phyloP scores from a whole-genome alignment of 2,113 vertebrate species.

The Poeciliopsis occidentalis region DNA sequence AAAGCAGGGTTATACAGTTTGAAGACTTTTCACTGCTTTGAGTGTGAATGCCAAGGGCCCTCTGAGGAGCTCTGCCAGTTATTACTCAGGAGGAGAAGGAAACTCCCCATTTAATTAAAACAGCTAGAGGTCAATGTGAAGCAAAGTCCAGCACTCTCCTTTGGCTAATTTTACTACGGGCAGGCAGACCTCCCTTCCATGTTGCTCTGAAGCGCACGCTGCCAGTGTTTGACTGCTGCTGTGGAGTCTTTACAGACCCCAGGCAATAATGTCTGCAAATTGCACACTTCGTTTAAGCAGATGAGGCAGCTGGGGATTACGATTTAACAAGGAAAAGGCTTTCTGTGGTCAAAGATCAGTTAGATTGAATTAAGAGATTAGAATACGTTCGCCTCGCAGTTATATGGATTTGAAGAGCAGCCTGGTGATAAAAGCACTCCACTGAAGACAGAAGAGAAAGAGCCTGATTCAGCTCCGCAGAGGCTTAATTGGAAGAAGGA shows the following conservation, averaged over 20 bases:
- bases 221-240: slow-evolving; percentile 63
- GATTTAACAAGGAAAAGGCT: slow-evolving; percentile 71
- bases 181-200: slow-evolving; percentile 42
- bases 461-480: slow-evolving; percentile 59
- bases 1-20: slow-evolving; percentile 46
- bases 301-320: slow-evolving; percentile 71
- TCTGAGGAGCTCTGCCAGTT: slow-evolving; percentile 54
- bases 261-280: slow-evolving; percentile 77
- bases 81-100: slow-evolving; percentile 69
- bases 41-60: slow-evolving; percentile 39
- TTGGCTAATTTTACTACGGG: slow-evolving; percentile 63
- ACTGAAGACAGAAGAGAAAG: slow-evolving; percentile 55
- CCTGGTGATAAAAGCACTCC: slow-evolving; percentile 56
- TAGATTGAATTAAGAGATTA: slow-evolving; percentile 80
- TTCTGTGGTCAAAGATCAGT: slow-evolving; percentile 76
- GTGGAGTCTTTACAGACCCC: slow-evolving; percentile 41
- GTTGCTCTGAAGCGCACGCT: slow-evolving; percentile 69
- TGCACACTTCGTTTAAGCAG: slow-evolving; percentile 74
- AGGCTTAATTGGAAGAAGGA: slow-evolving; percentile 54
- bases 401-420: slow-evolving; percentile 63
- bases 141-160: slow-evolving; percentile 60
- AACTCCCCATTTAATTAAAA: slow-evolving; percentile 75
- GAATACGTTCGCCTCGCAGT: slow-evolving; percentile 70
- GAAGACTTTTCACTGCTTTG: slow-evolving; percentile 49
- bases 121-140: slow-evolving; percentile 69